Base-by-base conservation (phyloP, 2,888 invertebrate species). In the Melinopterus prodromus region DNA sequence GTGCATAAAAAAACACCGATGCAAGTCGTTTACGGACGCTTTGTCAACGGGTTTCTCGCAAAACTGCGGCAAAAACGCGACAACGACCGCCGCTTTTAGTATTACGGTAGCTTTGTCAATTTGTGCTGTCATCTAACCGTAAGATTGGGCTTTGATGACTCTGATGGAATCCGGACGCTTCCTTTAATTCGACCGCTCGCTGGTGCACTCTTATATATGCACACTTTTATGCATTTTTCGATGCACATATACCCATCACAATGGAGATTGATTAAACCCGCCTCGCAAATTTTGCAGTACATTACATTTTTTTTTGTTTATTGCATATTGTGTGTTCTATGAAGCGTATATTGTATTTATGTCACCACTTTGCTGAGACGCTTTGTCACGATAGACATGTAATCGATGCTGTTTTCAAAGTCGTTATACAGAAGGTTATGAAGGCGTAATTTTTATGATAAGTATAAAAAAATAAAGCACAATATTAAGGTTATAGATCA, bases 71-170 rank as follows among this genome's bases (percentile, higher is more conserved):
- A 78, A 78, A 75, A 75, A 78, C 26, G 53, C 5, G 53, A 53
- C 53, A 53, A 53, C 53, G 72, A 77, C 69, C 26, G 76, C 36
- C 36, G 70, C 70, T 71, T 16, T 77, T 70, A 35, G 71, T 74
- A 78, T 69, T 71, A 77, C 76, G 38, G 75, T 70, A 75, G 79
- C 82, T 82, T 83, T 83, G 82, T 80, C 83, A 82, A 83, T 83
- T 82, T 80, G 80, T 81, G 81, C 75, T 83, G 81, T 82, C 84
- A 82, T 84, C 83, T 84, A 80, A 83, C 82, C 84, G 83, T 83
- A 82, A 84, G 82, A 82, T 83, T 83, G 80, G 83, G 79, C 82
- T 83, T 81, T 82, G 82, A 83, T 80, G 79, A 72, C 78, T 77
- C 69, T 80, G 78, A 80, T 80, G 78, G 78, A 80, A 80, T 78